Base-by-base conservation (phyloP, 2,797 vertebrate species). In the Oreochromis grahami region DNA sequence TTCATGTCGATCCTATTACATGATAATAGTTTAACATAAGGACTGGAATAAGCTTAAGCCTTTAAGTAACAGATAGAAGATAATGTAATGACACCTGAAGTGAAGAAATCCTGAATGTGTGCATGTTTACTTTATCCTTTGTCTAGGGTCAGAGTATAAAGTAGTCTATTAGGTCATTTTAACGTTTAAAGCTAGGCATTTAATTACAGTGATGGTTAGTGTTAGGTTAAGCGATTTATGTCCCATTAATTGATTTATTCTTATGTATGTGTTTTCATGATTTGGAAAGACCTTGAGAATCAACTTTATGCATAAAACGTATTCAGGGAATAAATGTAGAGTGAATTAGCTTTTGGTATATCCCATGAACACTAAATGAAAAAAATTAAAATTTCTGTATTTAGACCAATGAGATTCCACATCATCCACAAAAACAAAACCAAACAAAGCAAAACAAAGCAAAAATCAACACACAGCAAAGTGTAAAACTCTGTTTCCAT, bases 401-500 rank as follows among this genome's bases (percentile, higher is more conserved):
- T 53, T 80, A 29, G 43, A 88, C 85, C 85, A 92, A 85, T 88
- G 14, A 83, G 11, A 83, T 58, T 74, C 43, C 14, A 32, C 17
- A 63, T 63, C 6, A 63, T n/a, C 58, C 58, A 36, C 58, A 36
- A 63, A 63, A 63, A 38, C 3, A 38, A 38, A 58, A 2, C 24
- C 3, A 24, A 24, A 24, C 15, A 58, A 34, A 58, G 34, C 7
- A 34, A 34, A 34, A 8, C 7, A 34, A 34, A 34, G 3, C 32
- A 38, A 38, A 38, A 38, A 63, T 63, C 6, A 63, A 63, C 32
- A 63, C 17, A 63, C 7, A 36, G 58, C 58, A 36, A 32, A 36
- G 29, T 60, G 3, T 60, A 60, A 60, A 60, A 60, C 56, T 34
- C 56, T 60, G 56, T 60, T 34, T 60, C 29, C 17, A 60, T 34